Percentiles rank a stretch among this genome's conserved stretches.
Conservation (phyloP, 2,888 invertebrate species). For the Agriopis leucophaearia region DNA sequence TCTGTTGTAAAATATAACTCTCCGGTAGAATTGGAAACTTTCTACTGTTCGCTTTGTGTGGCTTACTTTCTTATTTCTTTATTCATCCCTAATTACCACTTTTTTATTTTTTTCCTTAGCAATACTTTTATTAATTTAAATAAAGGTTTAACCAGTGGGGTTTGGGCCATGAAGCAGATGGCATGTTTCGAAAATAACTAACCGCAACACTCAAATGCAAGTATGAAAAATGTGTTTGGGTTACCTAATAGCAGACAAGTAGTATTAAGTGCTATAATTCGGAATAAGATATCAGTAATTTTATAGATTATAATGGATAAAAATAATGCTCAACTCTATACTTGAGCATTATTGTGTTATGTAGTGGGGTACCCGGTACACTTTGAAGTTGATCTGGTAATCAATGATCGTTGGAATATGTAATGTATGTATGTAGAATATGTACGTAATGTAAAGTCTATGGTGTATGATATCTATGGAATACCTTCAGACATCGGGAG, state of each 20-base stretch:
- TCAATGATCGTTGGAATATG: too few relatives aligned
- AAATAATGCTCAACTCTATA: too few relatives aligned
- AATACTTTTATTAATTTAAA: constrained; percentile 11
- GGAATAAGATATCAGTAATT: constrained; percentile 13
- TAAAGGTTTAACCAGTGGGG: constrained; percentile 55
- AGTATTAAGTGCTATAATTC: background rate
- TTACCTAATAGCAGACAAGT: background rate
- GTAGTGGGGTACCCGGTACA: too few relatives aligned
- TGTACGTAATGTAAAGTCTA: too few relatives aligned
- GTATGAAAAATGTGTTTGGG: constrained; percentile 34
- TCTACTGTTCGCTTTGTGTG: constrained; percentile 72
- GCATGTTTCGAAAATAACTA: constrained; percentile 52
- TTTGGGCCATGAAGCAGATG: constrained; percentile 82
- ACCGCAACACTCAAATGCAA: constrained; percentile 52
- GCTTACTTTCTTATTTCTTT: constrained; percentile 79
- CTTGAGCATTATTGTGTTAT: too few relatives aligned
- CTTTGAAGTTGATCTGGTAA: too few relatives aligned
- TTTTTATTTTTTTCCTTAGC: background rate
- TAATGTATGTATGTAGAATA: too few relatives aligned
- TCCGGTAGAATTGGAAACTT: constrained; percentile 64
- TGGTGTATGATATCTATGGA: too few relatives aligned
- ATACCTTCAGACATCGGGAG: too few relatives aligned
- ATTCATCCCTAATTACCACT: constrained; percentile 70
- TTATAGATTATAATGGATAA: too few relatives aligned
- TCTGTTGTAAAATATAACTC: constrained; percentile 28